Conservation (phyloP, 2,797 vertebrate genomes). For the Chelmon rostratus region DNA sequence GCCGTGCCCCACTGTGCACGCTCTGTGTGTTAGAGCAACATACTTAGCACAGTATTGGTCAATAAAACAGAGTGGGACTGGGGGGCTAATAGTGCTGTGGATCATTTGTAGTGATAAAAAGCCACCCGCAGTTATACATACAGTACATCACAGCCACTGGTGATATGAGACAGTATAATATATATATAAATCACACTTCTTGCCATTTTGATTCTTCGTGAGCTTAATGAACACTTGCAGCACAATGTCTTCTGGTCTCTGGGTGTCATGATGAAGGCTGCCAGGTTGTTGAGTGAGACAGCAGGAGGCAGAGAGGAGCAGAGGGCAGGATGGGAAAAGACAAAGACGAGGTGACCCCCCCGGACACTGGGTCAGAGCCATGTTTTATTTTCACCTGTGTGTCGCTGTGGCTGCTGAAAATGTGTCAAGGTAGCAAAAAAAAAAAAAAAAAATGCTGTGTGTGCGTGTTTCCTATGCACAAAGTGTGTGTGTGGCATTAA, state of each 20-base stretch:
- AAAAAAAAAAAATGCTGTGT: constrained; percentile 17
- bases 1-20: not conserved
- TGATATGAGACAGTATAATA: not conserved
- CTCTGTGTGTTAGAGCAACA: not conserved
- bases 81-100: not conserved
- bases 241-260: not conserved
- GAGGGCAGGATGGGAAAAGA: not conserved
- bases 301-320: not conserved
- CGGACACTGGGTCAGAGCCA: constrained; percentile 18
- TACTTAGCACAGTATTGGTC: not conserved
- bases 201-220: constrained; percentile 44
- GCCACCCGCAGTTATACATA: constrained; percentile 6
- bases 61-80: not conserved
- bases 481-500: not conserved
- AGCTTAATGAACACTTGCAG: constrained; percentile 34
- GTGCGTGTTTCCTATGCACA: not conserved
- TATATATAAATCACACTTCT: constrained; percentile 35
- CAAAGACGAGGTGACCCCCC: constrained; percentile 31
- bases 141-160: constrained; percentile 7
- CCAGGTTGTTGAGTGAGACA: not conserved
- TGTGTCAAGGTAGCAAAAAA: constrained; percentile 34
- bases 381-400: constrained; percentile 16
- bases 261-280: not conserved
- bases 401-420: constrained; percentile 6
- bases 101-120: constrained; percentile 1